These are phyloP conservation scores for Aurelia coerulea DNA, from an alignment of 30 jellyfish, hydroid and myxozoan genomes.

Conservation along the genomic window DNA sequence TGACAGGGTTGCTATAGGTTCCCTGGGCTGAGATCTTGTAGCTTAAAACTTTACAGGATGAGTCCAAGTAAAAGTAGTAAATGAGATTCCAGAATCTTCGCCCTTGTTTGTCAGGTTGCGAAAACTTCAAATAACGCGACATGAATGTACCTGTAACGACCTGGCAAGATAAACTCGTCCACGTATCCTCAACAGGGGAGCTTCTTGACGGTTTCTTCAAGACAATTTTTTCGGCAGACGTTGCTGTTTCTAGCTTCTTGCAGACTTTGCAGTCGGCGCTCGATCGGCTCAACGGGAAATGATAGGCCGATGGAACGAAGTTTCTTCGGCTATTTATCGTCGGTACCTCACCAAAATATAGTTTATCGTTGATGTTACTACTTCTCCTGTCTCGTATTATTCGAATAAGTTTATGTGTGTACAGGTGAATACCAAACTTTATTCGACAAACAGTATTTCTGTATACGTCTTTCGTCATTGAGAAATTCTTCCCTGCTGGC, in stretches of 20 bases:
- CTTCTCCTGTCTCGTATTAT: constrained; percentile 23
- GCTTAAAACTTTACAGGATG: constrained; percentile 66
- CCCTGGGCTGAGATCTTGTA: constrained; percentile 70
- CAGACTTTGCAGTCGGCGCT: constrained; percentile 61
- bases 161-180: constrained; percentile 75
- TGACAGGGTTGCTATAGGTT: constrained; percentile 33
- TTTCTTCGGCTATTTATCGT: constrained; percentile 47
- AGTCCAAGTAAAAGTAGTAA: constrained; percentile 64
- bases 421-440: constrained; percentile 63
- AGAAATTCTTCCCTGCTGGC: constrained; percentile 30
- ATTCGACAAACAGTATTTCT: constrained; percentile 44
- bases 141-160: constrained; percentile 51
- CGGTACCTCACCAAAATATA: constrained; percentile 76
- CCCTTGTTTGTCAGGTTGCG: constrained; percentile 22
- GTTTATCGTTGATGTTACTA: constrained; percentile 44
- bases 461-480: constrained; percentile 60
- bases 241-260: constrained; percentile 47
- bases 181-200: constrained; percentile 36
- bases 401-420: constrained; percentile 51
- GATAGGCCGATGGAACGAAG: constrained; percentile 70
- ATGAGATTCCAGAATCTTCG: constrained; percentile 57
- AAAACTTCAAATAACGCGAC: constrained; percentile 67
- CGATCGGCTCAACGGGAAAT: constrained; percentile 65
- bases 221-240: constrained; percentile 13
- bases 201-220: constrained; percentile 16